A percentile compares a stretch with the other conserved stretches of the same genome.
These are phyloP conservation scores for Tetragnatha montana DNA, from an alignment of 2,888 invertebrate genomes.

Conservation along the genomic window DNA sequence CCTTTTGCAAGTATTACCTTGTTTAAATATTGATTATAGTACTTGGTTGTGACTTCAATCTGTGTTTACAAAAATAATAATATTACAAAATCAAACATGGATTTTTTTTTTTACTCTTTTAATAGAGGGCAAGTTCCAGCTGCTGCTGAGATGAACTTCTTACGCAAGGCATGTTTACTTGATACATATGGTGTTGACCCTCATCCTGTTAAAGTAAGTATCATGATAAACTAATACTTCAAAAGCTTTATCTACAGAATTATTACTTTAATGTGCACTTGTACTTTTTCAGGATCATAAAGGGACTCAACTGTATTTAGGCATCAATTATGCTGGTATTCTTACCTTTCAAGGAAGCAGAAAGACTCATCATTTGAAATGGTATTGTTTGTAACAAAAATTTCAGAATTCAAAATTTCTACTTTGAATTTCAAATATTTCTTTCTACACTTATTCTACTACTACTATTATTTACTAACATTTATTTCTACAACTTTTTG, in stretches of 20 bases:
- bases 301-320: conserved; percentile 92
- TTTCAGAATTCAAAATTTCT: background rate
- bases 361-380: conserved; percentile 95
- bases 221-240: background rate
- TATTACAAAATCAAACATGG: background rate
- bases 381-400: conserved; percentile 79
- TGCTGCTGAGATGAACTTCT: conserved; percentile 91
- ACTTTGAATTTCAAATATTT: too few relatives aligned
- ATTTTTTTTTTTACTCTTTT: conserved; percentile 11
- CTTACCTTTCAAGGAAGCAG: conserved; percentile 94
- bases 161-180: conserved; percentile 91
- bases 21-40: too few relatives aligned
- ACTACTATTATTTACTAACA: background rate
- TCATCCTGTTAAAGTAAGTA: conserved; percentile 87
- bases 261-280: conserved; percentile 59
- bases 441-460: too few relatives aligned
- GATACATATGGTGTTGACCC: conserved; percentile 83
- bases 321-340: conserved; percentile 96
- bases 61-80: too few relatives aligned
- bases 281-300: conserved; percentile 83
- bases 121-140: conserved; percentile 87
- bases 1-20: too few relatives aligned
- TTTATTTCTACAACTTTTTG: background rate
- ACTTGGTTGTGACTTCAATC: too few relatives aligned
- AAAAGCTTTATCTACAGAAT: background rate